Conservation (phyloP, 1,140 invertebrate genomes). For the Pogonus chalceus region DNA sequence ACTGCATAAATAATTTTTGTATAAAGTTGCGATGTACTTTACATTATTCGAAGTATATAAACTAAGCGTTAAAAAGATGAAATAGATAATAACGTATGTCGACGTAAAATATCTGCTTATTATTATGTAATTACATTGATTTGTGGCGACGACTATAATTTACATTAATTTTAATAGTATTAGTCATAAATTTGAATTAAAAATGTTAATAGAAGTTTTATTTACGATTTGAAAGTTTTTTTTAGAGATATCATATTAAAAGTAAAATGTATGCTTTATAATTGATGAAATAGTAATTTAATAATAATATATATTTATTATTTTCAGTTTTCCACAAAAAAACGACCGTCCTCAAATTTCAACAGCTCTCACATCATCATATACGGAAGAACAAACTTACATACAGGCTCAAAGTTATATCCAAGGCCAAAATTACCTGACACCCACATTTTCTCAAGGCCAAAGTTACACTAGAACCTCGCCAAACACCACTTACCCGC, state of each 20-base stretch:
- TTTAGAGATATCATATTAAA: not conserved
- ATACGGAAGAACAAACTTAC: conserved; percentile 33
- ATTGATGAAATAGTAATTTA: not conserved
- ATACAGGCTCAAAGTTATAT: conserved; percentile 38
- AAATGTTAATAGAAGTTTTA: not conserved
- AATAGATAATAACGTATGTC: too few relatives aligned
- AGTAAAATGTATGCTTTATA: too few relatives aligned
- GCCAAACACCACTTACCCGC: conserved; percentile 39
- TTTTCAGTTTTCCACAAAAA: conserved; percentile 46
- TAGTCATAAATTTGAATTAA: not conserved
- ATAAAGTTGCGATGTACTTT: too few relatives aligned
- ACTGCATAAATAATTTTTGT: too few relatives aligned
- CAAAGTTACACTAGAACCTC: conserved; percentile 35
- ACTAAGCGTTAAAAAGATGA: too few relatives aligned
- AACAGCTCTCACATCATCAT: conserved; percentile 26
- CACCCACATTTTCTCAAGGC: conserved; percentile 34
- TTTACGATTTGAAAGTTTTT: conserved; percentile 1
- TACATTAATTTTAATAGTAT: too few relatives aligned
- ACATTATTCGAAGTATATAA: too few relatives aligned
- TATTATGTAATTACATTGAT: too few relatives aligned
- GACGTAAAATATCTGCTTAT: too few relatives aligned
- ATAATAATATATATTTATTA: conserved; percentile 15
- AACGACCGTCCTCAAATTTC: conserved; percentile 41
- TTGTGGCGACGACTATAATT: too few relatives aligned
- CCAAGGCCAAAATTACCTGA: conserved; percentile 42